Evolutionary conservation across 1,140 invertebrate species (phyloP).

Genomic region (Ceratoteleas bidentatus): DNA sequence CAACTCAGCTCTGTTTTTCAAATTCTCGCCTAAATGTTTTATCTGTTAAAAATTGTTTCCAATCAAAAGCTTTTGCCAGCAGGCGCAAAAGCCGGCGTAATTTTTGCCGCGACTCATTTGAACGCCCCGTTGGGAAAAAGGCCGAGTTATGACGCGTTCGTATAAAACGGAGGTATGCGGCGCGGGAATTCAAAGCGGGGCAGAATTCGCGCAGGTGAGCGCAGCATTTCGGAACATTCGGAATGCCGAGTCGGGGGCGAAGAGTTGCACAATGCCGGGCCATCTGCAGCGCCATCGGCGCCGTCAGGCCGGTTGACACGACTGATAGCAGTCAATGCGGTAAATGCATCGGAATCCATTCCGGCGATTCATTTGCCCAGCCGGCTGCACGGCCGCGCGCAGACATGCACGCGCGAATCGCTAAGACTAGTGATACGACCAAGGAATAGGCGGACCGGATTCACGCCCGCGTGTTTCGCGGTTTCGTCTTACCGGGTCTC

Average conservation of each 20-base stretch:
- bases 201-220: constrained; percentile 68
- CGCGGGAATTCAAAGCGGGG: constrained; percentile 47
- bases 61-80: no score
- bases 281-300: constrained; percentile 70
- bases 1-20: no score
- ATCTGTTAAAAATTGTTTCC: no score
- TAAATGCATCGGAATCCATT: constrained; percentile 76
- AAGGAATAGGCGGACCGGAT: constrained; percentile 48
- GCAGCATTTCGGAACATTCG: constrained; percentile 67
- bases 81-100: no score
- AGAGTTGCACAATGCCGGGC: constrained; percentile 73
- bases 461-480: constrained; percentile 28
- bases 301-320: constrained; percentile 70
- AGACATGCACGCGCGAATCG: constrained; percentile 39
- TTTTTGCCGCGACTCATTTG: no score
- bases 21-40: no score
- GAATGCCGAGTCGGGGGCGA: constrained; percentile 60
- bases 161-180: constrained; percentile 39
- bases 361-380: constrained; percentile 67
- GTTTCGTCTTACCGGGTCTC: constrained; percentile 30
- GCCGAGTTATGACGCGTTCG: constrained; percentile 13
- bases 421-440: constrained; percentile 52
- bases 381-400: constrained; percentile 20
- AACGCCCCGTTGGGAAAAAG: no score
- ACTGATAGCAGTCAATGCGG: constrained; percentile 74